Evolutionary conservation across 1,140 invertebrate genomes (phyloP).

Genomic region (Ostrea edulis): DNA sequence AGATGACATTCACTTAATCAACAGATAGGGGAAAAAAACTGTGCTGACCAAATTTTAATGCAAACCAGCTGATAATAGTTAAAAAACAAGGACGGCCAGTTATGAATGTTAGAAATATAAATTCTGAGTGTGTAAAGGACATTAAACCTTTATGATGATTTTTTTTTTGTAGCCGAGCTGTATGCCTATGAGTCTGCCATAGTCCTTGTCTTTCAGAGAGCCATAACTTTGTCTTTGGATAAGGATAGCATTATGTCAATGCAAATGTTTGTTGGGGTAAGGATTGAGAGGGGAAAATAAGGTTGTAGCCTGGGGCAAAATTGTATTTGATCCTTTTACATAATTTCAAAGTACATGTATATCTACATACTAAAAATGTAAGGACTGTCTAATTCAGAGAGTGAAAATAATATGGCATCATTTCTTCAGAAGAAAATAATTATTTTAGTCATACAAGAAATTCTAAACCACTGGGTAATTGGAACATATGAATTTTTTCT

Average conservation of each 20-base stretch:
- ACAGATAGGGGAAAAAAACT: no score
- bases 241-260: conserved; percentile 62
- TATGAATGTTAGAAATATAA: neutral
- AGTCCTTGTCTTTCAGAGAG: conserved; percentile 25
- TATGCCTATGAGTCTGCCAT: conserved; percentile 19
- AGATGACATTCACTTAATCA: no score
- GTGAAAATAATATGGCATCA: no score
- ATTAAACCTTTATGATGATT: neutral
- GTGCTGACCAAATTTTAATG: no score
- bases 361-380: neutral
- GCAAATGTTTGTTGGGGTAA: conserved; percentile 74
- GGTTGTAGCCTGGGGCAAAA: no score
- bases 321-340: neutral
- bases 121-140: neutral
- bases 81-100: neutral
- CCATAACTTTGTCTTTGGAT: conserved; percentile 58
- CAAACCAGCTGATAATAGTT: neutral
- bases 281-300: conserved; percentile 34
- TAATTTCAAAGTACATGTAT: neutral
- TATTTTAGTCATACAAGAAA: no score
- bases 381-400: neutral
- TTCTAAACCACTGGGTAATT: no score
- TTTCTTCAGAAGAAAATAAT: no score
- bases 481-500: no score
- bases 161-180: neutral